Base-by-base conservation (phyloP, 2,797 vertebrate species). In the Muscicapa striata region DNA sequence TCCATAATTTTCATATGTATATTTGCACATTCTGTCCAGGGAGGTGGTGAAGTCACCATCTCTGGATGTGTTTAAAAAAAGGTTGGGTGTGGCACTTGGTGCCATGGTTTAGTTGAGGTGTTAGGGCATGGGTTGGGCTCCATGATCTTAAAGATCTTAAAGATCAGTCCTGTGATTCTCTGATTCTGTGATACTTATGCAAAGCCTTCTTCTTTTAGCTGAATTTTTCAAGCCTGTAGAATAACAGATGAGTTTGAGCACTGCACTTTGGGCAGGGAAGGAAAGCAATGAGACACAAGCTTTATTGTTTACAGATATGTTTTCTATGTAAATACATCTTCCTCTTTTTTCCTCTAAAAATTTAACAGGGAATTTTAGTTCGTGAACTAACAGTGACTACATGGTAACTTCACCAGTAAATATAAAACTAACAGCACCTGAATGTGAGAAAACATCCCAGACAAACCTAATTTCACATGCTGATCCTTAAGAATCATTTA, bases 71-170 rank as follows among this genome's bases (percentile, higher is more conserved):
- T 29, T 52, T 19, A 7, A 23, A 34, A 49, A 34, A 43, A 52
- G 24, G 19, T 1, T 24, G 38, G 13, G 30, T 43, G 15, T 43
- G 48, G 7, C 38, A 43, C 20, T 54, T 1, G 0, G 20, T 52
- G 59, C 48, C 20, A 23, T 63, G 20, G 32, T 24, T 45, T 36
- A 54, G 13, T 24, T 54, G 26, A 36, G 13, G 16, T 13, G 29
- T 40, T 59, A 15, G 13, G 27, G n/a, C 4, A 46, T 36, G 38
- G 30, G 13, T 43, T 30, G 40, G 20, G 43, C 24, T 77, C 3
- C 0, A 52, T 17, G 23, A 21, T 7, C 15, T 30, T 43, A 13
- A 36, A 49, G 24, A 26, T 49, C 24, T 27, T 49, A 27, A 27
- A 49, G 48, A 49, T 16, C 48, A 49, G 6, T 27, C 48, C 34